A percentile compares a stretch with the other conserved stretches of the same genome.
phyloP scores from a whole-genome alignment of 2,888 invertebrate genomes.

The Drosophila greeni region DNA sequence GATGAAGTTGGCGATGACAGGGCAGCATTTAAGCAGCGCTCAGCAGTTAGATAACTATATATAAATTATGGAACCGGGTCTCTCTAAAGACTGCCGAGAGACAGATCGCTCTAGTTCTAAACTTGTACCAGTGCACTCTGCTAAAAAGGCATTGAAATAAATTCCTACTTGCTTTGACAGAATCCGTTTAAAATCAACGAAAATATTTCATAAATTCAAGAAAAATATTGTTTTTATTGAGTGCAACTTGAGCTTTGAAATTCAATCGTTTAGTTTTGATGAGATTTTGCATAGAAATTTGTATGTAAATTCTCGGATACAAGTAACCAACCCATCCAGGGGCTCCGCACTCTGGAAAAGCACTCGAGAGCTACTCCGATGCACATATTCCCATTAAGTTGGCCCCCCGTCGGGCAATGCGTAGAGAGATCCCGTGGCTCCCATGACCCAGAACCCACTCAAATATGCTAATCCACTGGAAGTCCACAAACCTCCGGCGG shows the following conservation, averaged over 20 bases:
- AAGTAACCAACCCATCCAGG: constrained; percentile 7
- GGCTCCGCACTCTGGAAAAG: constrained; percentile 6
- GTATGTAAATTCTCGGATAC: constrained; percentile 19
- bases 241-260: constrained; percentile 13
- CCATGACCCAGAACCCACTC: constrained; percentile 40
- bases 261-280: constrained; percentile 24
- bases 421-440: constrained; percentile 13
- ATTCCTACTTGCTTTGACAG: neutral
- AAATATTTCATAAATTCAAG: constrained; percentile 2
- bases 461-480: constrained; percentile 53
- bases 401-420: constrained; percentile 29
- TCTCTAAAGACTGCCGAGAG: neutral
- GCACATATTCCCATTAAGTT: constrained; percentile 33
- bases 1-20: constrained; percentile 42
- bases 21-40: constrained; percentile 52
- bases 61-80: constrained; percentile 27
- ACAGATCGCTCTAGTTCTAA: constrained; percentile 22
- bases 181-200: neutral
- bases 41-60: constrained; percentile 50
- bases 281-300: constrained; percentile 19
- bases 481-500: constrained; percentile 29
- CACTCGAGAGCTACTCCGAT: constrained; percentile 35
- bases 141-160: neutral
- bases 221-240: constrained; percentile 17
- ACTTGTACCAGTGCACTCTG: neutral